A percentile compares a stretch with the other conserved stretches of the same genome.
Evolutionary conservation across 2,797 vertebrate genomes (phyloP).

Genomic region (Esox lucius): DNA sequence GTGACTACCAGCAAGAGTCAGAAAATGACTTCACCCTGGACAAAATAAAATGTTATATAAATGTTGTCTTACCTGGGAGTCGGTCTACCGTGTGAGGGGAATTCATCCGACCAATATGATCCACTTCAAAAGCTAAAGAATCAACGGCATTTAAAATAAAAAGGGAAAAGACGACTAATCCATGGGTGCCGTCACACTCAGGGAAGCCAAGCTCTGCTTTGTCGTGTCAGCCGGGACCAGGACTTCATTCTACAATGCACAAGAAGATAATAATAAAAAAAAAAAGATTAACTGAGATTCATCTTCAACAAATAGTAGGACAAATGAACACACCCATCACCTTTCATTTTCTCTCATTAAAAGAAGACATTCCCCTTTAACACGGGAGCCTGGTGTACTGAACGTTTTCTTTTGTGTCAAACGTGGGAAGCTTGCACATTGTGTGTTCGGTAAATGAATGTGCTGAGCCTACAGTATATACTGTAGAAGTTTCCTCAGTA

Average conservation of each 20-base stretch:
- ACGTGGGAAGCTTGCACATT: background rate
- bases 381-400: background rate
- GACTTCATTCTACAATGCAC: slow-evolving; percentile 25
- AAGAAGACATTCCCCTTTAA: background rate
- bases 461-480: background rate
- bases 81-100: slow-evolving; percentile 23
- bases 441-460: background rate
- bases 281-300: background rate
- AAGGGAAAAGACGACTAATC: slow-evolving; percentile 27
- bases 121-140: slow-evolving; percentile 22
- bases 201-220: slow-evolving; percentile 13
- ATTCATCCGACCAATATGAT: slow-evolving; percentile 43
- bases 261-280: background rate
- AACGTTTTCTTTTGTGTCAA: background rate
- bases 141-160: background rate
- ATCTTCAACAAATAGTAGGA: background rate
- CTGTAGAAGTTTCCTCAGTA: too few relatives aligned
- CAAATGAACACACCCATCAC: background rate
- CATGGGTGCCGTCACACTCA: slow-evolving; percentile 23
- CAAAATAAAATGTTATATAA: background rate
- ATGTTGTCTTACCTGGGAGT: slow-evolving; percentile 39
- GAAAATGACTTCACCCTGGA: background rate
- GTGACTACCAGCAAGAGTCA: background rate
- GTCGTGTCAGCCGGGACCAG: slow-evolving; percentile 13
- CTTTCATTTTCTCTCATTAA: background rate